Conservation (phyloP, 2,888 invertebrate genomes). For the Cylloceria caligata region DNA sequence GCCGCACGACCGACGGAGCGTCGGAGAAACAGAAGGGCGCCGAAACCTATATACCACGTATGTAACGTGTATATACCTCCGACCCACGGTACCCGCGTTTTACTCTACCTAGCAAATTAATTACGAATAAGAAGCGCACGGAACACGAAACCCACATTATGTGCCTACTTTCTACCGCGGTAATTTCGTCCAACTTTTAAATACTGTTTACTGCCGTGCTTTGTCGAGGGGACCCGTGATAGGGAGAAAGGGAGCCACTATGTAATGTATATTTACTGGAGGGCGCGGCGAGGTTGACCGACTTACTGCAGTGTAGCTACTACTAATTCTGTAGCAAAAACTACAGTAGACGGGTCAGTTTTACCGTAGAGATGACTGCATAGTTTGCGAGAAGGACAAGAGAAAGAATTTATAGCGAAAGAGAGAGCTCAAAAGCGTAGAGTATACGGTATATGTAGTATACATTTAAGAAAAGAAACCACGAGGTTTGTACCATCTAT, state of each 20-base stretch:
- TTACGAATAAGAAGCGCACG: constrained; percentile 73
- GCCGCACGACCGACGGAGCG: constrained; percentile 17
- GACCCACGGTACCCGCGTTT: constrained; percentile 14
- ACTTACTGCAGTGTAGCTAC: background rate
- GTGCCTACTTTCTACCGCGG: constrained; percentile 65
- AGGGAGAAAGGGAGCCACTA: background rate
- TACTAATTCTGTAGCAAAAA: background rate
- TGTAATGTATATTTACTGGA: background rate
- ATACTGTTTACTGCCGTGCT: constrained; percentile 66
- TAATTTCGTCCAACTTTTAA: constrained; percentile 72
- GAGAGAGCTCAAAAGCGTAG: background rate
- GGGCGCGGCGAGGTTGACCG: background rate
- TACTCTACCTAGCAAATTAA: constrained; percentile 70
- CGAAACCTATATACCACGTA: constrained; percentile 9
- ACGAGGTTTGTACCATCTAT: constrained; percentile 10
- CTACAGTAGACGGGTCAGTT: background rate
- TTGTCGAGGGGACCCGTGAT: constrained; percentile 23
- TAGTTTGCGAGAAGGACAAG: background rate
- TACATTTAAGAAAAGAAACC: constrained; percentile 38
- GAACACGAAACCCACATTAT: constrained; percentile 75
- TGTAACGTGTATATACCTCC: background rate
- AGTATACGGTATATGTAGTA: background rate
- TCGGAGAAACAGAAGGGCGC: constrained; percentile 17
- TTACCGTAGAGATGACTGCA: background rate
- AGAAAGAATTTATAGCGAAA: background rate